Base-by-base conservation (phyloP, 2,888 invertebrate genomes). In the Stenotaenia linearis region DNA sequence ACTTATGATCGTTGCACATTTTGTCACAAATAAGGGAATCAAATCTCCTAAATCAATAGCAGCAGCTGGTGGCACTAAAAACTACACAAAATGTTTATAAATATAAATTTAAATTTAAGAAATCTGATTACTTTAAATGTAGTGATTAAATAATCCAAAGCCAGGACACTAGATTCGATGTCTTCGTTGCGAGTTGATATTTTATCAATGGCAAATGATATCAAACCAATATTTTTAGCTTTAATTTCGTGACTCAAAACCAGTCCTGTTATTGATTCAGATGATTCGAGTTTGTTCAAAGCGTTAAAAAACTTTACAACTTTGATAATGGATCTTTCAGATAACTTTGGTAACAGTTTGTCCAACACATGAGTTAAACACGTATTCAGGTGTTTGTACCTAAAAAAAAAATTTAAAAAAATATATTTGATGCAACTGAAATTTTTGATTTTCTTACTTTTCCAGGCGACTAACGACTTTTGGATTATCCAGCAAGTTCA, bases 281-380 rank as follows among this genome's bases (percentile, higher is more conserved):
- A 7, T 12, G 10, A 10, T 2, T 61, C 28, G 1, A 61, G 12
- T 25, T 7, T 23, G 15, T 61, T 23, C 61, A 61, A 3, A 1
- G 61, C 23, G 15, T 61, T 61, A 15, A 61, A 61, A 25, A 61
- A 61, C 61, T 61, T 23, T 15, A 61, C 9, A 5, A 61, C 9
- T 61, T 61, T 61, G 6, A 15, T 61, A 6, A 2, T 12, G 6
- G 61, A 23, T 25, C 9, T 25, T 23, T 23, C 1, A 61, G 23
- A 12, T 28, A 61, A 61, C 7, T 21, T 25, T 2, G 61, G 61
- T 3, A 61, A 9, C 81, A 78, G 74, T 79, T 78, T 18, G 40
- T 78, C n/a, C 80, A 79, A 18, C 80, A 74, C 76, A 81, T 80
- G 21, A 77, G 50, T 56, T 81, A 82, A 21, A 80, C 77, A 21